These are phyloP conservation scores for Andrena marginata DNA, from an alignment of 2,888 invertebrate species.

Conservation along the genomic window DNA sequence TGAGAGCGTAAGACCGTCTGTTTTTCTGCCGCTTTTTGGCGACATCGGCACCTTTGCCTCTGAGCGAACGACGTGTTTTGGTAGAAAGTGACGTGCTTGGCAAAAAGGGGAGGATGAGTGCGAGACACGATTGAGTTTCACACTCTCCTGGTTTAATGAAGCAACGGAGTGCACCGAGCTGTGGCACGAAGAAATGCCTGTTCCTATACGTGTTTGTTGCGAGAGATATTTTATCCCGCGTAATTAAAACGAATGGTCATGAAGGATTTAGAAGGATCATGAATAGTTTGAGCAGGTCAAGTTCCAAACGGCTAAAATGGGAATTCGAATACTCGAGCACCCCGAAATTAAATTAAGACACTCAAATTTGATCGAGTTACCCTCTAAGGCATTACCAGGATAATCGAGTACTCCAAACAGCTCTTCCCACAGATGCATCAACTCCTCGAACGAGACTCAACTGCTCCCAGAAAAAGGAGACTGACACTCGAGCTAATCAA, in stretches of 20 bases:
- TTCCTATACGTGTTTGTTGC: too few relatives aligned
- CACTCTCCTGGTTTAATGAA: background rate
- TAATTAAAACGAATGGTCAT: too few relatives aligned
- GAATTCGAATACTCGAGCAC: background rate
- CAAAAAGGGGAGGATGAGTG: background rate
- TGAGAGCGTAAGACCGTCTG: background rate
- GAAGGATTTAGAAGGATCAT: too few relatives aligned
- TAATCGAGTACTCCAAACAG: background rate
- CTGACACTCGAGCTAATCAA: slow-evolving; percentile 13
- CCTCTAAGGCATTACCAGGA: background rate
- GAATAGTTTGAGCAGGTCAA: too few relatives aligned
- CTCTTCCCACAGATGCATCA: background rate
- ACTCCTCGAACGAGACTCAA: background rate
- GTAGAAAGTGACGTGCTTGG: background rate
- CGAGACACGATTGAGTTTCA: background rate
- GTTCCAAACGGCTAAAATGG: too few relatives aligned
- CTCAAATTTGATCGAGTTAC: background rate
- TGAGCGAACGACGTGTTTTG: background rate
- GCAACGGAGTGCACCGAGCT: too few relatives aligned
- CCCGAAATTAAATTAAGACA: background rate
- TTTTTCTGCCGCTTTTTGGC: background rate
- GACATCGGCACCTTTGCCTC: background rate
- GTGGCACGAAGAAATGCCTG: too few relatives aligned
- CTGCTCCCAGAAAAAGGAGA: background rate
- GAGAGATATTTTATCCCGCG: too few relatives aligned